phyloP scores from a whole-genome alignment of 2,797 vertebrate species.

The Antennarius maculatus region DNA sequence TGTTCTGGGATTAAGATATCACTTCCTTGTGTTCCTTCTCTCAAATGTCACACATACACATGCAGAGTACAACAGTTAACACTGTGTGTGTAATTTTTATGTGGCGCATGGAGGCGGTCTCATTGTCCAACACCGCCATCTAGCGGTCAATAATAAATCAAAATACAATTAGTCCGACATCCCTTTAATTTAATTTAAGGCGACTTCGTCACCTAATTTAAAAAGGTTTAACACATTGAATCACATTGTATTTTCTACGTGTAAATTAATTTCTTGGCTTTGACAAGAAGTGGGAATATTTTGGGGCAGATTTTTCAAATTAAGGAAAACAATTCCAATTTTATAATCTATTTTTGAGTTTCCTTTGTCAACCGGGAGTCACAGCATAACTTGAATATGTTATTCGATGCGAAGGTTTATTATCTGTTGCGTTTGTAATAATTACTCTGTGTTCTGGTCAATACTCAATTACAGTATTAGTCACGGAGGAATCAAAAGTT shows the following conservation, averaged over 20 bases:
- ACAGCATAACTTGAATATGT: neutral
- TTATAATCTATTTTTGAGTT: neutral
- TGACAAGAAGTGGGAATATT: neutral
- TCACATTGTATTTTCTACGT: neutral
- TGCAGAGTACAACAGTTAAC: neutral
- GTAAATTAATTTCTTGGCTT: neutral
- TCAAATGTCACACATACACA: constrained; percentile 51
- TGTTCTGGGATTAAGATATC: constrained; percentile 70
- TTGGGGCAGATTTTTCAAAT: no score
- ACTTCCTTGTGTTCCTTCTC: constrained; percentile 38
- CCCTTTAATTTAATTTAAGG: neutral
- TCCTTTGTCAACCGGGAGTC: neutral
- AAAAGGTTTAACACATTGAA: neutral
- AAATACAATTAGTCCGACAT: neutral
- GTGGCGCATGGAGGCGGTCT: neutral
- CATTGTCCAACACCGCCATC: constrained; percentile 66
- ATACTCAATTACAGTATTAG: neutral
- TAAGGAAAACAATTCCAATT: neutral
- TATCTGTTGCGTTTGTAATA: no score
- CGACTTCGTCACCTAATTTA: neutral
- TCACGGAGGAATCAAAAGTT: neutral
- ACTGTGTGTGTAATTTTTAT: constrained; percentile 3
- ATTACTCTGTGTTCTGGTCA: neutral
- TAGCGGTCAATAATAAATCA: constrained; percentile 44
- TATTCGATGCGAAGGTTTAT: neutral